These are phyloP conservation scores for Tragopan temminckii DNA, from an alignment of 2,797 vertebrate genomes.

Conservation along the genomic window DNA sequence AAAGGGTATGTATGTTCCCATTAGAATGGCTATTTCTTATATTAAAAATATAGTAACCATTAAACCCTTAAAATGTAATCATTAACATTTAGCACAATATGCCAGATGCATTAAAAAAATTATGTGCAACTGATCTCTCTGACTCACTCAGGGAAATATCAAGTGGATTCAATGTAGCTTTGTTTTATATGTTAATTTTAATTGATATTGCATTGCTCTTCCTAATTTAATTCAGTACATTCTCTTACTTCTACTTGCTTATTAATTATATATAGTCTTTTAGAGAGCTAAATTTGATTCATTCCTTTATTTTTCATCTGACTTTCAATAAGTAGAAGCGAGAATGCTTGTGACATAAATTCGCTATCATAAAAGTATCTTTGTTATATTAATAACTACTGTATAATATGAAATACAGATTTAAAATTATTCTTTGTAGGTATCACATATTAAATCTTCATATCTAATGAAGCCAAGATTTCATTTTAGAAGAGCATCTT, in stretches of 20 bases:
- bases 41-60: constrained; percentile 46
- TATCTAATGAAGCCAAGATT: background rate
- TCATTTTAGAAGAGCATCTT: background rate
- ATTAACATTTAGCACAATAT: constrained; percentile 36
- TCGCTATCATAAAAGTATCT: background rate
- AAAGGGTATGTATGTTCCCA: background rate
- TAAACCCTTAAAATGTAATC: constrained; percentile 31
- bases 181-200: constrained; percentile 18
- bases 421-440: background rate
- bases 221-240: background rate
- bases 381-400: background rate
- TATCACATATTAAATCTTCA: background rate
- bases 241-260: background rate
- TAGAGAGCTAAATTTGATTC: background rate
- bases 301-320: background rate
- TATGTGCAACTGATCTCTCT: background rate
- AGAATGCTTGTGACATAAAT: background rate
- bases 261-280: background rate
- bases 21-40: constrained; percentile 31
- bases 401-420: background rate
- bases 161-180: background rate
- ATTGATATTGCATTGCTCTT: background rate
- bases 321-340: background rate
- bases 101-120: constrained; percentile 46
- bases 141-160: background rate